Evolutionary conservation across 2,888 invertebrate genomes (phyloP), one percentile per base, ranked within the genome.

Genomic region (Phoenoteleia sp.): DNA sequence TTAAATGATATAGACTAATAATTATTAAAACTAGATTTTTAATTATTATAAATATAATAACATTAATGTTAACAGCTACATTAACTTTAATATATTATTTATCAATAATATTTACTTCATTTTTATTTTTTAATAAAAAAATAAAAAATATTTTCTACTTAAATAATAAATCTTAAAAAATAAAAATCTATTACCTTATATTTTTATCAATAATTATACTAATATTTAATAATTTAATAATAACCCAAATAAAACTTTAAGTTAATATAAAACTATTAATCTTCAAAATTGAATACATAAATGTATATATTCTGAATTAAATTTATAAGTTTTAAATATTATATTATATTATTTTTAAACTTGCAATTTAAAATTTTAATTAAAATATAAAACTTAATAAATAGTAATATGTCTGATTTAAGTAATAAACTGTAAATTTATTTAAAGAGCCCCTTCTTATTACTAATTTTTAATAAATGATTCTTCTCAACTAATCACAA

Each of bases 401-500:
- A 67, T 7, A 47, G 77, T 49, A 47, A 67, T 60, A 79, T 52
- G 21, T 25, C 52, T 83, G 86, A 91, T 91, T 92, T 93, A 91
- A 93, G 92, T 93, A 81, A 88, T 86, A 90, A 76, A 87, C 90
- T 42, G 42, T 42, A 42, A 42, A 42, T 42, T 42, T 42, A 42
- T 42, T 42, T 42, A 42, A 17, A 19, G 19, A 42, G n/a, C n/a
- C n/a, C n/a, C 81, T 87, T 85, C 79, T 95, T 94, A 94, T 95
- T 94, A 95, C 95, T 95, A 90, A 87, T 95, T 54, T 52, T 74
- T 62, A 81, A 58, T 47, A 69, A 85, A 83, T 89, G 87, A 89
- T 13, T 79, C 27, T 88, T 87, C 81, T 96, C 96, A 80, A 96
- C 96, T 91, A 96, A 96, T 94, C 96, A 97, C 95, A 97, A 97